Evolutionary conservation across 2,888 invertebrate genomes (phyloP).

Genomic region (Hydraecia micacea): DNA sequence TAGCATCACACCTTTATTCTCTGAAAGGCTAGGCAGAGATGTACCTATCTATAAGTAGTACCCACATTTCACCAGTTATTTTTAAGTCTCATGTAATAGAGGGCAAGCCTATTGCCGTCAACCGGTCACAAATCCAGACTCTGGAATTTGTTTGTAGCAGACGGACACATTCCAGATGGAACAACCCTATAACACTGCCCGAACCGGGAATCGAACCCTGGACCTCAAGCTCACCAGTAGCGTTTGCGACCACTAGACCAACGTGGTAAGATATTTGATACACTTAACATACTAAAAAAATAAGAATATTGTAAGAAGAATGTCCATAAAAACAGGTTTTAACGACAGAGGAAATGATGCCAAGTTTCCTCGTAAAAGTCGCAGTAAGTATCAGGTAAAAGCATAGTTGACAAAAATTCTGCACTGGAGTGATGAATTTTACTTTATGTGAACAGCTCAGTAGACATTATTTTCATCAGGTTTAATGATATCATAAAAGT

Average conservation of each 20-base stretch:
- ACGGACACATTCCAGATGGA: not conserved
- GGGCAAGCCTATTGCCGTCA: no score
- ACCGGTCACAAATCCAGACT: not conserved
- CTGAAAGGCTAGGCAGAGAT: no score
- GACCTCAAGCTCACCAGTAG: no score
- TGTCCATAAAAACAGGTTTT: conserved; percentile 58
- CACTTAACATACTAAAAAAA: conserved; percentile 37
- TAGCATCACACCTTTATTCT: no score
- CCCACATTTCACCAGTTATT: not conserved
- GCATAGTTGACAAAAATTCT: conserved; percentile 61
- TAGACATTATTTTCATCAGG: conserved; percentile 38
- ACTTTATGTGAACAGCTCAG: conserved; percentile 39
- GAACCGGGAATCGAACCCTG: no score
- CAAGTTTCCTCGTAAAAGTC: conserved; percentile 59
- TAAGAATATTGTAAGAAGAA: conserved; percentile 39
- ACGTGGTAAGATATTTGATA: conserved; percentile 7
- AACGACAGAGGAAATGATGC: conserved; percentile 49
- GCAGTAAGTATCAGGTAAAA: conserved; percentile 51
- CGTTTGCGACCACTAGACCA: no score
- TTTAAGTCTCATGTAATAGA: not conserved
- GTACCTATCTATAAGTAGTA: no score
- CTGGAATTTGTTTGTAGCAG: not conserved
- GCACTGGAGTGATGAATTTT: conserved; percentile 44
- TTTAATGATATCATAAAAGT: conserved; percentile 48
- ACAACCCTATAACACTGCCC: no score